Evolutionary conservation across 2,888 invertebrate species (phyloP).

Genomic region (Zelleria hepariella): DNA sequence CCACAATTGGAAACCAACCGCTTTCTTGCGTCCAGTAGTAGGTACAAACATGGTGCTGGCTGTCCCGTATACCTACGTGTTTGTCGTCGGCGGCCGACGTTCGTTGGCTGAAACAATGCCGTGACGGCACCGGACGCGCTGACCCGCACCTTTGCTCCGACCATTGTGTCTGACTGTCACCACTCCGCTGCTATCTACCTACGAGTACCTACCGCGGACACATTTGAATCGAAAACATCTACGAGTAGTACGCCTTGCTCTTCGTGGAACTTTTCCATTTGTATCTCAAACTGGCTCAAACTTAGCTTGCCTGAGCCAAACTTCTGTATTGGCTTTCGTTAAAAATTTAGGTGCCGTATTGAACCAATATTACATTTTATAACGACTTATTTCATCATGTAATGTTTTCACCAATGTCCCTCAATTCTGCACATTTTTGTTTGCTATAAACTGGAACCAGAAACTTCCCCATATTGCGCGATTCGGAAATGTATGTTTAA

Average conservation of each 20-base stretch:
- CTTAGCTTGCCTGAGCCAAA: no score
- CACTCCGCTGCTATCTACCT: neutral
- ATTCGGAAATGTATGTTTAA: neutral
- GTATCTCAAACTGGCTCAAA: no score
- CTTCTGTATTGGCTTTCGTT: no score
- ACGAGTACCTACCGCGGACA: neutral
- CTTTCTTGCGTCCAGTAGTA: no score
- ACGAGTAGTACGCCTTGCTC: neutral
- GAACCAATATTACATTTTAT: no score
- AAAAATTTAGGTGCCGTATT: no score
- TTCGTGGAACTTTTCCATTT: neutral
- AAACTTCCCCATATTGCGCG: neutral
- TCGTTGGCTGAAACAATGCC: neutral
- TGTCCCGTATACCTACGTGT: neutral
- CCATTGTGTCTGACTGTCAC: neutral
- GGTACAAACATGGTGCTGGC: neutral
- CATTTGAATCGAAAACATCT: neutral
- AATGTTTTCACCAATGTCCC: no score
- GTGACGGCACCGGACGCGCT: constrained; percentile 3
- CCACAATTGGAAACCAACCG: no score
- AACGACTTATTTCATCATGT: no score
- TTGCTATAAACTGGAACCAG: no score
- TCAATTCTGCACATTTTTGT: no score
- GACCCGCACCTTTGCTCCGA: constrained; percentile 2
- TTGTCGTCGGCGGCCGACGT: neutral